Conservation (phyloP, 2,888 invertebrate genomes). For the Orthosia incerta region DNA sequence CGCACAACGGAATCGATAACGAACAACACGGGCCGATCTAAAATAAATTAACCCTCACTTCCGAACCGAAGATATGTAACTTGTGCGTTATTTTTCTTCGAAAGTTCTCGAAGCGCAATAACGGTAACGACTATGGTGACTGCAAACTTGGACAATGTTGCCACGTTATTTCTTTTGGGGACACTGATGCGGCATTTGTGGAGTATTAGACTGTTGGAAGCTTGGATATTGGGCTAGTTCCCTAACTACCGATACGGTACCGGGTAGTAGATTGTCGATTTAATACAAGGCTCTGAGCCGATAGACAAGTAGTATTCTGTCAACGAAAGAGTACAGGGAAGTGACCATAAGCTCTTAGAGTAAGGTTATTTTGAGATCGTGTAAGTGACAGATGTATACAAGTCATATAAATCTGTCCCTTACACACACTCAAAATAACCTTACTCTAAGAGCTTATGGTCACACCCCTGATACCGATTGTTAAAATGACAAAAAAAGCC, state of each 20-base stretch:
- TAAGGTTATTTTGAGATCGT: too few relatives aligned
- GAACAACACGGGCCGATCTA: conserved; percentile 58
- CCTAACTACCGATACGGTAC: background rate
- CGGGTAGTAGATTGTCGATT: background rate
- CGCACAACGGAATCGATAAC: conserved; percentile 38
- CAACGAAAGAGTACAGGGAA: too few relatives aligned
- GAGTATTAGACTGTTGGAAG: conserved; percentile 1
- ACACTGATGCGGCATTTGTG: conserved; percentile 23
- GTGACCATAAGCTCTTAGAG: too few relatives aligned
- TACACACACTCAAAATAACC: too few relatives aligned
- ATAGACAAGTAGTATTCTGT: background rate
- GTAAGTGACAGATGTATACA: too few relatives aligned
- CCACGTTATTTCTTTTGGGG: conserved; percentile 33
- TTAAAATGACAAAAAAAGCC: too few relatives aligned
- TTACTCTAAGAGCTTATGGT: too few relatives aligned
- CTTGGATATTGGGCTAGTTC: conserved; percentile 1
- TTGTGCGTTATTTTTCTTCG: conserved; percentile 74
- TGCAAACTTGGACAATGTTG: conserved; percentile 58
- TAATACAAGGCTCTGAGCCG: background rate
- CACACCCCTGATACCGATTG: too few relatives aligned
- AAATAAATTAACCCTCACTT: conserved; percentile 68
- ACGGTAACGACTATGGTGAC: conserved; percentile 52
- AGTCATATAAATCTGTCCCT: too few relatives aligned
- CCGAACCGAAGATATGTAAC: conserved; percentile 68
- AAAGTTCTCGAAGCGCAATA: conserved; percentile 65